These are phyloP conservation scores for Adelphocoris suturalis DNA, from an alignment of 2,888 invertebrate genomes.

Conservation along the genomic window DNA sequence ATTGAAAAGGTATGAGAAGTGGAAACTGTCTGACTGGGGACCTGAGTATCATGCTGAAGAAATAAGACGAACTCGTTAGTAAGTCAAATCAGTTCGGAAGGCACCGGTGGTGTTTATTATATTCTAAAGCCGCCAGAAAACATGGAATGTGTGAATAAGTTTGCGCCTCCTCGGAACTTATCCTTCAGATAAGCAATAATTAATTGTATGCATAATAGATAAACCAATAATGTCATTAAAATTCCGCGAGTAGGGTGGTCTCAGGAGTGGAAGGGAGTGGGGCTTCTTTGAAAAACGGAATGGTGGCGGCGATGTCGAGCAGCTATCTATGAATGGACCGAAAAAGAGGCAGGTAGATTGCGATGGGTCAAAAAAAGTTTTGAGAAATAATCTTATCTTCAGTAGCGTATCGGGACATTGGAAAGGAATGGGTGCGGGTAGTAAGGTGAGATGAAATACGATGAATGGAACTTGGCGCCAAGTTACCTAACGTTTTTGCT, in stretches of 20 bases:
- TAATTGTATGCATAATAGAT: conserved; percentile 31
- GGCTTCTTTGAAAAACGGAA: neutral
- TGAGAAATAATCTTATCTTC: neutral
- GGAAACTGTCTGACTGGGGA: neutral
- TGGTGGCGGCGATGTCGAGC: neutral
- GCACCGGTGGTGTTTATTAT: neutral
- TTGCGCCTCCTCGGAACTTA: neutral
- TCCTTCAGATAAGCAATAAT: conserved; percentile 19
- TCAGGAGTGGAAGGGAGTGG: neutral
- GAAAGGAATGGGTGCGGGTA: too few relatives aligned
- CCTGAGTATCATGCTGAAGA: neutral
- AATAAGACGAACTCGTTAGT: neutral
- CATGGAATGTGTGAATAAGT: conserved; percentile 4
- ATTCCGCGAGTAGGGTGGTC: conserved; percentile 31
- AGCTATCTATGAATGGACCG: neutral
- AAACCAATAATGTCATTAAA: conserved; percentile 8
- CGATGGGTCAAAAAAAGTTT: neutral
- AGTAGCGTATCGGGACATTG: neutral
- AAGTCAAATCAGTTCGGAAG: conserved; percentile 11
- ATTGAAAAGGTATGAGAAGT: too few relatives aligned
- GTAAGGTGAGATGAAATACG: too few relatives aligned
- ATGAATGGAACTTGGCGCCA: too few relatives aligned
- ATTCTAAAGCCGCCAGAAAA: neutral
- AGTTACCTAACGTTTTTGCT: too few relatives aligned
- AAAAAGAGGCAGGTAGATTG: neutral